Evolutionary conservation across 2,113 vertebrate genomes (phyloP).

Genomic region (Thinocorus orbignyianus): DNA sequence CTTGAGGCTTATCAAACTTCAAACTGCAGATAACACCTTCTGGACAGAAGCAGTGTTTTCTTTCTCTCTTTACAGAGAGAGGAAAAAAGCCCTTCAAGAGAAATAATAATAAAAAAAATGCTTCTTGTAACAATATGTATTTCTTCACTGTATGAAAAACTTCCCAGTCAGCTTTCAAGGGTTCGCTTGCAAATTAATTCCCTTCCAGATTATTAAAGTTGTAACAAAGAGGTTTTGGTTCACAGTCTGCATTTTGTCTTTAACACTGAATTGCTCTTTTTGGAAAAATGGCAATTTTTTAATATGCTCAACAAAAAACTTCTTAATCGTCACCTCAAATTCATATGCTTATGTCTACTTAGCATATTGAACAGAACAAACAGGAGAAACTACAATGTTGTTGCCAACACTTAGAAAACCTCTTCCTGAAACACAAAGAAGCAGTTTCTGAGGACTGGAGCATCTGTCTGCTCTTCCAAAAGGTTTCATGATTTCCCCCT

Average conservation of each 20-base stretch:
- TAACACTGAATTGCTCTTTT: background rate
- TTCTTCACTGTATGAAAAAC: background rate
- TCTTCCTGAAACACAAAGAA: background rate
- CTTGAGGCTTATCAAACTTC: background rate
- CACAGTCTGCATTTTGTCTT: background rate
- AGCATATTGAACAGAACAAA: background rate
- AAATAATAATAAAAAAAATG: background rate
- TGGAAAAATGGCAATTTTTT: background rate
- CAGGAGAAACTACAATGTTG: background rate
- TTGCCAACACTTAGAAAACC: background rate
- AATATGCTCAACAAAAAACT: background rate
- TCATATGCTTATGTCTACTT: background rate
- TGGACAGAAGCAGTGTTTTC: background rate
- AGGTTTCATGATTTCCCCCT: background rate
- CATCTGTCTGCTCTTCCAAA: background rate
- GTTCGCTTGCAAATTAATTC: background rate
- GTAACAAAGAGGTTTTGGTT: background rate
- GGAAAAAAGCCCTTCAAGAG: background rate
- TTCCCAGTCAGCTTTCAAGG: background rate
- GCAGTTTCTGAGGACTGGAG: background rate
- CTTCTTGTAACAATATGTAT: background rate
- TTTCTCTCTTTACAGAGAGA: background rate
- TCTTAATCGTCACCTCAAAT: background rate
- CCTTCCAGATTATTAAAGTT: background rate
- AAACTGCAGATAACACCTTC: background rate